Conservation (phyloP, 2,113 vertebrate species). For the Poeciliopsis occidentalis region DNA sequence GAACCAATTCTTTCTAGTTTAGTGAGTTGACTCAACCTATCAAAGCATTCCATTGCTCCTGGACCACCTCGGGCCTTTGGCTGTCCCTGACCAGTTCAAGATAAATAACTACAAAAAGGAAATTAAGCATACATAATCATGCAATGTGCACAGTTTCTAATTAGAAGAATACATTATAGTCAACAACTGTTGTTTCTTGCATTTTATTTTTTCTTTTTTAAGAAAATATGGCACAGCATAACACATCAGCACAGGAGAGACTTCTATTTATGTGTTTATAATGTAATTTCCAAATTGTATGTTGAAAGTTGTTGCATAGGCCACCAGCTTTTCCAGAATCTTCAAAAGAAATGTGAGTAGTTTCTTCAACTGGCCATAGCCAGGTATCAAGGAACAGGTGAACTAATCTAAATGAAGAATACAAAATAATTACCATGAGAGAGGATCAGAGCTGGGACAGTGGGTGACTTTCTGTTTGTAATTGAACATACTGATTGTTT, state of each 20-base stretch:
- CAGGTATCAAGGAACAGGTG: too few species aligned
- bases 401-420: too few species aligned
- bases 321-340: too few species aligned
- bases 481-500: too few species aligned
- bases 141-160: background rate
- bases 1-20: background rate
- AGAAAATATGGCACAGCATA: background rate
- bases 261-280: background rate
- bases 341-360: too few species aligned
- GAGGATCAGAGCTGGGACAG: too few species aligned
- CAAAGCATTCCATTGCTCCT: background rate
- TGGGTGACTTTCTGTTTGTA: too few species aligned
- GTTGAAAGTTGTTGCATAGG: background rate
- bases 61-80: background rate
- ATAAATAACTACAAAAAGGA: background rate
- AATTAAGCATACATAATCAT: background rate
- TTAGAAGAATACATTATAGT: background rate
- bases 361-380: too few species aligned
- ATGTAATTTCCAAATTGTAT: too few species aligned
- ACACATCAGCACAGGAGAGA: background rate
- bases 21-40: background rate
- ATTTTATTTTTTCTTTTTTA: background rate
- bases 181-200: background rate
- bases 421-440: too few species aligned
- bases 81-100: background rate